These are phyloP conservation scores for Achatina immaculata DNA, from an alignment of 1,140 invertebrate species.

Conservation along the genomic window DNA sequence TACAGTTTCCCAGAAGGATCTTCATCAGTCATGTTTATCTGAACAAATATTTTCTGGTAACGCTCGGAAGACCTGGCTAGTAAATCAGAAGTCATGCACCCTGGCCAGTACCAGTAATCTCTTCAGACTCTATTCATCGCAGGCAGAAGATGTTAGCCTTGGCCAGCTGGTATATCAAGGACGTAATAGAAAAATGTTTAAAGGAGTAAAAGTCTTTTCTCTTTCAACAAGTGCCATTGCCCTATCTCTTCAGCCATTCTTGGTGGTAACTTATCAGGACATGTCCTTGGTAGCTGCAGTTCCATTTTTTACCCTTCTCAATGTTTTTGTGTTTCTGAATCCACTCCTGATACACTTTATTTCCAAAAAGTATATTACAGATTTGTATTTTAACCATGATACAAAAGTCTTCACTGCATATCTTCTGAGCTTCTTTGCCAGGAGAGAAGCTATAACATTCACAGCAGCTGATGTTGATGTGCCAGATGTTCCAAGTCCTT, in stretches of 20 bases:
- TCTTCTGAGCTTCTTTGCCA: slow-evolving; percentile 54
- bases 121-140: background rate
- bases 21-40: background rate
- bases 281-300: slow-evolving; percentile 72
- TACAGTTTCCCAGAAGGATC: background rate
- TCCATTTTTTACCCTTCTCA: slow-evolving; percentile 77
- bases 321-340: slow-evolving; percentile 85
- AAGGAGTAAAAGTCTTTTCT: slow-evolving; percentile 84
- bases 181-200: slow-evolving; percentile 78
- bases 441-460: slow-evolving; percentile 49
- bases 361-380: slow-evolving; percentile 87
- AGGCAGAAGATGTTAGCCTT: slow-evolving; percentile 26
- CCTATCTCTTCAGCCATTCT: slow-evolving; percentile 80
- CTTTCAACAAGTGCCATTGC: slow-evolving; percentile 81
- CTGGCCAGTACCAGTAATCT: background rate
- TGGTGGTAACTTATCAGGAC: slow-evolving; percentile 73
- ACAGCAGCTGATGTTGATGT: slow-evolving; percentile 79
- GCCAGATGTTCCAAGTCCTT: slow-evolving; percentile 84
- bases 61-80: background rate
- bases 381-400: slow-evolving; percentile 79
- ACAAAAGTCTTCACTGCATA: slow-evolving; percentile 57
- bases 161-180: slow-evolving; percentile 77
- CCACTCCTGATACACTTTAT: slow-evolving; percentile 86
- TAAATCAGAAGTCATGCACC: background rate
- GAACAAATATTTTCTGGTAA: background rate